Percentiles rank a stretch among this genome's conserved stretches.
These are phyloP conservation scores for Elymnias hypermnestra DNA, from an alignment of 1,140 invertebrate species.

Conservation along the genomic window DNA sequence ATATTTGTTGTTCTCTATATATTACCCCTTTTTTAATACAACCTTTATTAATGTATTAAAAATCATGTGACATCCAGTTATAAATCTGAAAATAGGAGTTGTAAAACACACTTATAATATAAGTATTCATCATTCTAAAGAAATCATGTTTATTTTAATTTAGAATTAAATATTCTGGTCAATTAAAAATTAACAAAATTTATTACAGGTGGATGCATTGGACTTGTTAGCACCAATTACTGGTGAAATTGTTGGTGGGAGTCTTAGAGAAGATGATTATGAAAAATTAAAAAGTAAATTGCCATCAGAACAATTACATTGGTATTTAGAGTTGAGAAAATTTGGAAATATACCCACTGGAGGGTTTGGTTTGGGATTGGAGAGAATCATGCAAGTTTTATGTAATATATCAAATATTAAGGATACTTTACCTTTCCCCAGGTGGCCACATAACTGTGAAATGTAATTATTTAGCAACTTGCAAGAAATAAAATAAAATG, in stretches of 20 bases:
- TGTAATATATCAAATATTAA: slow-evolving; percentile 91
- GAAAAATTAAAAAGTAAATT: slow-evolving; percentile 80
- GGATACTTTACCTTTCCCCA: slow-evolving; percentile 95
- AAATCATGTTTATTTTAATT: not conserved
- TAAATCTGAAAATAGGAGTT: too few relatives aligned
- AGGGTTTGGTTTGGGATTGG: slow-evolving; percentile 97
- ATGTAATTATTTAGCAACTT: slow-evolving; percentile 40
- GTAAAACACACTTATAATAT: too few relatives aligned
- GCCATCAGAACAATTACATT: slow-evolving; percentile 81
- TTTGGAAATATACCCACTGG: slow-evolving; percentile 92
- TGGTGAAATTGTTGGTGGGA: slow-evolving; percentile 96
- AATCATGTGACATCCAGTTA: too few relatives aligned
- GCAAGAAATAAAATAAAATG: too few relatives aligned
- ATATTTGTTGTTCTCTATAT: not conserved
- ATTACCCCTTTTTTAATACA: too few relatives aligned
- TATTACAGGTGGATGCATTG: slow-evolving; percentile 80
- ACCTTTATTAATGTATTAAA: too few relatives aligned
- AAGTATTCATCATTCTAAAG: too few relatives aligned
- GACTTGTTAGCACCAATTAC: slow-evolving; percentile 92
- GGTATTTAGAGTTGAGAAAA: slow-evolving; percentile 95
- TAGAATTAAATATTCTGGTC: not conserved
- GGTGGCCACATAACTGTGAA: slow-evolving; percentile 88
- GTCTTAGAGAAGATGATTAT: slow-evolving; percentile 91
- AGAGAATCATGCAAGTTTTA: slow-evolving; percentile 91
- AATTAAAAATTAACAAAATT: not conserved